A percentile compares a stretch with the other conserved stretches of the same genome.
Evolutionary conservation across 2,888 invertebrate species (phyloP).

Genomic region (Scaeva pyrastri): DNA sequence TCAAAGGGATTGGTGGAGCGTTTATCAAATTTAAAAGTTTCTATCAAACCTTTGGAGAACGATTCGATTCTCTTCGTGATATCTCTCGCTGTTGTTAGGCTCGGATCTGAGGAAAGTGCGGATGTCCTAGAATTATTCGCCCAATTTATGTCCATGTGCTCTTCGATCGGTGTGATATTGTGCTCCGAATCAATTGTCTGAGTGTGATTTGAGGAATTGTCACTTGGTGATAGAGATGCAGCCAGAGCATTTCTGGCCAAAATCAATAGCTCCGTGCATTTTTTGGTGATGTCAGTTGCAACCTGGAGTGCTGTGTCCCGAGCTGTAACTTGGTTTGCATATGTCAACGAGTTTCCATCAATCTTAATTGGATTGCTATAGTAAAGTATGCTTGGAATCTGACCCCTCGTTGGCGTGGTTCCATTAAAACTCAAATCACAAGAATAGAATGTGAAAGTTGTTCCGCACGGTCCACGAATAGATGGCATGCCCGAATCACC

Average conservation of each 20-base stretch:
- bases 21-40: constrained; percentile 83
- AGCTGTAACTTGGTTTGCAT: constrained; percentile 81
- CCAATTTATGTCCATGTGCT: constrained; percentile 84
- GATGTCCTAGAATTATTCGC: constrained; percentile 83
- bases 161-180: constrained; percentile 84
- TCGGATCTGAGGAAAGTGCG: constrained; percentile 81
- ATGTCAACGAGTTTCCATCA: constrained; percentile 78
- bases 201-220: constrained; percentile 84
- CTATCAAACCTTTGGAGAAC: constrained; percentile 84
- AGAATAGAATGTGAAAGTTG: constrained; percentile 94
- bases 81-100: constrained; percentile 82
- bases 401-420: constrained; percentile 97
- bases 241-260: constrained; percentile 89
- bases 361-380: constrained; percentile 83
- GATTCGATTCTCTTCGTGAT: constrained; percentile 84
- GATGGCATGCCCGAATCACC: constrained; percentile 96
- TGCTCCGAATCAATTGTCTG: constrained; percentile 84
- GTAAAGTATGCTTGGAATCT: constrained; percentile 96
- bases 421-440: constrained; percentile 98
- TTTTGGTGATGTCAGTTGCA: constrained; percentile 90
- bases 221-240: constrained; percentile 85
- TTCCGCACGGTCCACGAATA: constrained; percentile 96
- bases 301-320: constrained; percentile 88
- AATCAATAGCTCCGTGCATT: constrained; percentile 91
- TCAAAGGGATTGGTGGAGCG: constrained; percentile 84